Evolutionary conservation across 2,888 invertebrate genomes (phyloP).

Genomic region (Folsomia candida): DNA sequence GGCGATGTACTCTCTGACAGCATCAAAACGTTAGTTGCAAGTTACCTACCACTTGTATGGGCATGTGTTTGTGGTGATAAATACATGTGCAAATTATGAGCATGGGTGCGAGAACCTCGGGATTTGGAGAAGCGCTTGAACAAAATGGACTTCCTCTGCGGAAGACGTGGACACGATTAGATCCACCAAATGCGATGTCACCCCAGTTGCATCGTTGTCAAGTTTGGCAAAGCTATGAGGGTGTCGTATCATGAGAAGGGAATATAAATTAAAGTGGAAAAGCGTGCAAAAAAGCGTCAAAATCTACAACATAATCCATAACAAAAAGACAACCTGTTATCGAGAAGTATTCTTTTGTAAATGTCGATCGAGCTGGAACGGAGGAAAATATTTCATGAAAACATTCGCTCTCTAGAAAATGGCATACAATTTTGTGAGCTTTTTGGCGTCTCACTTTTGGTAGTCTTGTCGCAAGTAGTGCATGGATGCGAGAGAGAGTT

Average conservation of each 20-base stretch:
- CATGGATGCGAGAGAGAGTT: constrained; percentile 90
- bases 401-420: not conserved
- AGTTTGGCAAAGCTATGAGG: constrained; percentile 25
- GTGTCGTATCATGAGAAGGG: too few relatives aligned
- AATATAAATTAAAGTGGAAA: not conserved
- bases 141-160: constrained; percentile 38
- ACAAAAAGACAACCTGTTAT: constrained; percentile 69
- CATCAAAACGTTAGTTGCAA: constrained; percentile 16
- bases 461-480: constrained; percentile 95
- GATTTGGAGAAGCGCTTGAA: constrained; percentile 40
- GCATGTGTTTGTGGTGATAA: not conserved
- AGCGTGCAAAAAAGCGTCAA: not conserved
- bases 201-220: constrained; percentile 17
- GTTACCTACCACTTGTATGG: not conserved
- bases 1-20: constrained; percentile 79
- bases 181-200: constrained; percentile 40
- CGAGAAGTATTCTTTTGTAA: constrained; percentile 86
- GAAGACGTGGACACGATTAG: constrained; percentile 37
- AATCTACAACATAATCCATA: not conserved
- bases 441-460: constrained; percentile 58
- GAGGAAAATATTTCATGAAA: not conserved
- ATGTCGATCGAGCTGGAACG: constrained; percentile 87
- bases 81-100: not conserved
- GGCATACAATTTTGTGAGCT: not conserved
- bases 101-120: constrained; percentile 23